A percentile compares a stretch with the other conserved stretches of the same genome.
phyloP scores from a whole-genome alignment of 1,140 invertebrate species.

The Panagrolaimus sp. region DNA sequence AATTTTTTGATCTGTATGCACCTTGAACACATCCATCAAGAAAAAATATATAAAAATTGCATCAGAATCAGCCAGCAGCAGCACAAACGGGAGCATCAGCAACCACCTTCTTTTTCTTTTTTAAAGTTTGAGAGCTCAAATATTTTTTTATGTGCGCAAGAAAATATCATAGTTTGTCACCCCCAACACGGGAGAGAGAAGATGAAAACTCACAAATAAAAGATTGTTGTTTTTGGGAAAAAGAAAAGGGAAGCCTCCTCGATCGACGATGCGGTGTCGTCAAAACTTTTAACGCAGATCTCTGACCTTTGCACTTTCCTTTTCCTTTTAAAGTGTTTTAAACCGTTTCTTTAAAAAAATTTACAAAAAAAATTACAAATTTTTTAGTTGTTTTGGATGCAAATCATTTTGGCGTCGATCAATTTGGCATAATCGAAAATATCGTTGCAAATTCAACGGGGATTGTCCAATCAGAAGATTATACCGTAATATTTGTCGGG shows the following conservation, averaged over 20 bases:
- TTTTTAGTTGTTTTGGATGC: conserved; percentile 12
- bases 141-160: too few species aligned
- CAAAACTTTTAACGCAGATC: background rate
- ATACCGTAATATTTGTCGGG: conserved; percentile 9
- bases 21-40: too few species aligned
- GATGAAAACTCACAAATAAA: background rate
- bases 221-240: background rate
- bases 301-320: background rate
- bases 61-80: too few species aligned
- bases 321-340: background rate
- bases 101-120: too few species aligned
- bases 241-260: background rate
- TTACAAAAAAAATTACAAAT: background rate
- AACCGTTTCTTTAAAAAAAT: background rate
- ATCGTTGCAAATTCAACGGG: background rate
- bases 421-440: conserved; percentile 6
- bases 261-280: background rate
- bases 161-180: too few species aligned
- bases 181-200: conserved; percentile 1
- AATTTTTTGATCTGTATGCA: too few species aligned
- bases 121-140: too few species aligned
- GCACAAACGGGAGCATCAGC: too few species aligned
- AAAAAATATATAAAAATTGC: too few species aligned
- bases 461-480: background rate
- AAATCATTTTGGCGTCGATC: conserved; percentile 16